A percentile compares a stretch with the other conserved stretches of the same genome.
Evolutionary conservation across 1,140 invertebrate species (phyloP).

Genomic region (Drosophila pandora): DNA sequence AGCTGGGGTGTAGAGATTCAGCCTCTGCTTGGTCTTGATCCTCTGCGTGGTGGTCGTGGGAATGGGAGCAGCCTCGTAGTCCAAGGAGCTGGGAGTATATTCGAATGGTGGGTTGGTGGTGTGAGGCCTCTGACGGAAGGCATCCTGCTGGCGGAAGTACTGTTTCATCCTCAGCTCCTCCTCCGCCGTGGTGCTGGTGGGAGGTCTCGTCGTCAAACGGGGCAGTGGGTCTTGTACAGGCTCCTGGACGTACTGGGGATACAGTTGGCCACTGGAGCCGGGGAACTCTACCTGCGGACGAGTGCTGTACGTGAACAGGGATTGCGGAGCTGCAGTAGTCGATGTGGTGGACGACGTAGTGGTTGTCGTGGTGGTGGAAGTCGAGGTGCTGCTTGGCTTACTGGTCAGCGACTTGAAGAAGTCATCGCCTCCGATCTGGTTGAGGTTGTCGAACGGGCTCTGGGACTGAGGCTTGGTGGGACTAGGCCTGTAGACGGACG

Average conservation of each 20-base stretch:
- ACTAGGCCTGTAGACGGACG: constrained; percentile 53
- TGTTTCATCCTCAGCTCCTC: constrained; percentile 81
- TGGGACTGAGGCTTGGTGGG: constrained; percentile 56
- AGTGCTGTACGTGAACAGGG: constrained; percentile 67
- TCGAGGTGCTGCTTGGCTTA: constrained; percentile 53
- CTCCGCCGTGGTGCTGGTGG: constrained; percentile 37
- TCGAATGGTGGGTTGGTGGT: constrained; percentile 74
- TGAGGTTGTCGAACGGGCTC: constrained; percentile 75
- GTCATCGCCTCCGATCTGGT: constrained; percentile 76
- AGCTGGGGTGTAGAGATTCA: constrained; percentile 65
- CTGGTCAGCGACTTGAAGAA: constrained; percentile 65
- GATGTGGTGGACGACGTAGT: constrained; percentile 66
- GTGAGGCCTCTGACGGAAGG: constrained; percentile 76
- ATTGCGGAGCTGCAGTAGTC: constrained; percentile 63
- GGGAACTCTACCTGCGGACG: constrained; percentile 75
- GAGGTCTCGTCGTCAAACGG: constrained; percentile 64
- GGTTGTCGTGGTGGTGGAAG: constrained; percentile 52
- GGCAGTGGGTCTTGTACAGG: constrained; percentile 54
- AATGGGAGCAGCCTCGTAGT: constrained; percentile 45
- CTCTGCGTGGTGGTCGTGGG: constrained; percentile 56
- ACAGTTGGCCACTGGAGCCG: constrained; percentile 69
- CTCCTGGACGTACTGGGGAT: constrained; percentile 57
- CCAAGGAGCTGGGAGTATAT: constrained; percentile 61
- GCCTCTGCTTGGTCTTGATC: constrained; percentile 59
- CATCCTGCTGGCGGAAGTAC: constrained; percentile 81